Conservation (phyloP, 1,140 invertebrate species). For the Eubasilissa regina region DNA sequence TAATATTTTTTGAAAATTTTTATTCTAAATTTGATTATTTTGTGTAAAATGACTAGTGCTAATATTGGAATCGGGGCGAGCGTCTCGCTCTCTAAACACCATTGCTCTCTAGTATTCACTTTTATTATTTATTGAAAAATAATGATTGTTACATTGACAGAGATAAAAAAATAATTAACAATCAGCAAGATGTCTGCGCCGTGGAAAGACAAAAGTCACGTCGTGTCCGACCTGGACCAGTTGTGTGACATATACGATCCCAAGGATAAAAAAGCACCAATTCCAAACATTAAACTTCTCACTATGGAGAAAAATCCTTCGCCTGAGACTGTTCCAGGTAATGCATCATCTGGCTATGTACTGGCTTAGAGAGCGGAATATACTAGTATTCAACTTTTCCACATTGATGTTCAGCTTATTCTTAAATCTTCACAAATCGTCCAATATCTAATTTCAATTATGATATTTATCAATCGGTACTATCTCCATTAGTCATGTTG, state of each 20-base stretch:
- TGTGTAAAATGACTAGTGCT: too few species aligned
- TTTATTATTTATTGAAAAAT: constrained; percentile 15
- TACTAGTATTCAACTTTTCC: too few species aligned
- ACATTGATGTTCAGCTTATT: too few species aligned
- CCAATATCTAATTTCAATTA: too few species aligned
- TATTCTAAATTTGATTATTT: too few species aligned
- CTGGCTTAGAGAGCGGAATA: too few species aligned
- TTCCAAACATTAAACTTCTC: neutral
- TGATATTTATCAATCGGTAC: too few species aligned
- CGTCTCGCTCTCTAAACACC: too few species aligned
- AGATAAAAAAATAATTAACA: constrained; percentile 5
- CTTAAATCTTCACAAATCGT: too few species aligned
- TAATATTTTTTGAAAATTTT: too few species aligned
- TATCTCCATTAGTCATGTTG: too few species aligned
- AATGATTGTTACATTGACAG: neutral
- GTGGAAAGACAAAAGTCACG: neutral
- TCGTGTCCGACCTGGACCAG: constrained; percentile 10
- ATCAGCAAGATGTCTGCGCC: neutral
- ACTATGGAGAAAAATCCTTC: constrained; percentile 15
- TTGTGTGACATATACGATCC: neutral
- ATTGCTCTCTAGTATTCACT: neutral
- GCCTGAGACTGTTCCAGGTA: neutral
- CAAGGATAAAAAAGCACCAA: neutral
- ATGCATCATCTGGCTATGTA: neutral
- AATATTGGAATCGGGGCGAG: too few species aligned